These are phyloP conservation scores for Istiophorus platypterus DNA, from an alignment of 2,113 vertebrate genomes.

Conservation along the genomic window DNA sequence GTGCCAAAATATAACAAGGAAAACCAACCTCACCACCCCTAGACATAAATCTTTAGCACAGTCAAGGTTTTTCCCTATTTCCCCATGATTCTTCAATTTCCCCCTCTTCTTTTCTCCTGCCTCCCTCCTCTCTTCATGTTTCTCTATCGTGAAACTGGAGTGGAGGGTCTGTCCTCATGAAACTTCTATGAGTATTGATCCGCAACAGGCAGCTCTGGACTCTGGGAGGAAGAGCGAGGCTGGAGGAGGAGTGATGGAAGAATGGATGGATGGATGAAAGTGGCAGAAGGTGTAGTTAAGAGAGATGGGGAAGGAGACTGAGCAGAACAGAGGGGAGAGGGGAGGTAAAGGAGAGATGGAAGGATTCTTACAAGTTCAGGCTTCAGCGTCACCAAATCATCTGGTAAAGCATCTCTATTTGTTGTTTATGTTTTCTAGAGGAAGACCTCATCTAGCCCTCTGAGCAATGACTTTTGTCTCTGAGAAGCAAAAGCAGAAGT, in stretches of 20 bases:
- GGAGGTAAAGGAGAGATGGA: slow-evolving; percentile 34
- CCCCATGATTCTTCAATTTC: not conserved
- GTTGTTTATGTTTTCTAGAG: not conserved
- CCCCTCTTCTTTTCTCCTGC: not conserved
- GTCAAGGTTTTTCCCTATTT: not conserved
- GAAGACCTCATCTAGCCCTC: not conserved
- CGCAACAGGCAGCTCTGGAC: slow-evolving; percentile 61
- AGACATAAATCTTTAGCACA: not conserved
- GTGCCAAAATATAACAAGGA: slow-evolving; percentile 14
- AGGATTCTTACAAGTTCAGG: slow-evolving; percentile 41
- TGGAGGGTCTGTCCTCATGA: slow-evolving; percentile 86
- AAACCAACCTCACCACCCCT: slow-evolving; percentile 13
- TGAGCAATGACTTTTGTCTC: not conserved
- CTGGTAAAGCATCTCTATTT: slow-evolving; percentile 3
- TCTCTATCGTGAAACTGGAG: slow-evolving; percentile 90
- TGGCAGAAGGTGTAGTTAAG: slow-evolving; percentile 75
- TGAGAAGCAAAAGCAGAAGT: no score
- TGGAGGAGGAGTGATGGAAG: slow-evolving; percentile 53
- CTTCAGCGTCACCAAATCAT: slow-evolving; percentile 9
- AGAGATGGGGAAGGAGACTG: slow-evolving; percentile 33
- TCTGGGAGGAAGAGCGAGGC: slow-evolving; percentile 49
- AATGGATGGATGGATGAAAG: slow-evolving; percentile 63
- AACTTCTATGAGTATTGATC: slow-evolving; percentile 91
- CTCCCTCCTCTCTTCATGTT: slow-evolving; percentile 56
- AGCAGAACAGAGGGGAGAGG: slow-evolving; percentile 25